These are phyloP conservation scores for Hexactinellida sp. DNA, from an alignment of 37 sponge, comb jelly and placozoan genomes.

Conservation along the genomic window DNA sequence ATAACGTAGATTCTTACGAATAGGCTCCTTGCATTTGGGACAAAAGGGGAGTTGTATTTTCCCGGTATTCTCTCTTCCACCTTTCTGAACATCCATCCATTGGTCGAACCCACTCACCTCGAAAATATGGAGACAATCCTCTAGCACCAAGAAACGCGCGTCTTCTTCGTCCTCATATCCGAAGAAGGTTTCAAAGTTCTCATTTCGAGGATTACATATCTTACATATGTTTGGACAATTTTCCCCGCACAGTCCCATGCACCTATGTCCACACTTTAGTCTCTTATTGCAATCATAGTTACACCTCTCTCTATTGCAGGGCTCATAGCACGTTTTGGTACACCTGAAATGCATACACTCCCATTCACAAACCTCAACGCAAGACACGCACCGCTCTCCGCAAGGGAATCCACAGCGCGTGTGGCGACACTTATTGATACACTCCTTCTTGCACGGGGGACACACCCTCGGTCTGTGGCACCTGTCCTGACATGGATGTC, in stretches of 20 bases:
- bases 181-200: slow-evolving; percentile 64
- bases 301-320: slow-evolving; percentile 39
- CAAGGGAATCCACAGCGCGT: slow-evolving; percentile 39
- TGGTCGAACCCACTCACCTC: slow-evolving; percentile 58
- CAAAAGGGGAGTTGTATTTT: slow-evolving; percentile 49
- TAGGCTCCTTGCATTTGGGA: slow-evolving; percentile 55
- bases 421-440: slow-evolving; percentile 57
- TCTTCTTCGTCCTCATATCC: slow-evolving; percentile 65
- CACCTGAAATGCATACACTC: slow-evolving; percentile 27
- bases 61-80: neutral
- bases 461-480: slow-evolving; percentile 47
- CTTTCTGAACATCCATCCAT: slow-evolving; percentile 46
- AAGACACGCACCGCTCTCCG: neutral
- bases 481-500: slow-evolving; percentile 42
- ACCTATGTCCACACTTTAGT: slow-evolving; percentile 52
- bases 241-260: slow-evolving; percentile 62
- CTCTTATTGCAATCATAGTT: slow-evolving; percentile 21
- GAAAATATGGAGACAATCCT: slow-evolving; percentile 65
- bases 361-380: slow-evolving; percentile 21
- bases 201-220: slow-evolving; percentile 26
- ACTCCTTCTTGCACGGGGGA: slow-evolving; percentile 46
- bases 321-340: slow-evolving; percentile 32
- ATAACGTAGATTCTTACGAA: slow-evolving; percentile 60
- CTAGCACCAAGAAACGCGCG: slow-evolving; percentile 59
- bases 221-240: slow-evolving; percentile 32